Base-by-base conservation (phyloP, 2,888 invertebrate species). In the Blera fallax region DNA sequence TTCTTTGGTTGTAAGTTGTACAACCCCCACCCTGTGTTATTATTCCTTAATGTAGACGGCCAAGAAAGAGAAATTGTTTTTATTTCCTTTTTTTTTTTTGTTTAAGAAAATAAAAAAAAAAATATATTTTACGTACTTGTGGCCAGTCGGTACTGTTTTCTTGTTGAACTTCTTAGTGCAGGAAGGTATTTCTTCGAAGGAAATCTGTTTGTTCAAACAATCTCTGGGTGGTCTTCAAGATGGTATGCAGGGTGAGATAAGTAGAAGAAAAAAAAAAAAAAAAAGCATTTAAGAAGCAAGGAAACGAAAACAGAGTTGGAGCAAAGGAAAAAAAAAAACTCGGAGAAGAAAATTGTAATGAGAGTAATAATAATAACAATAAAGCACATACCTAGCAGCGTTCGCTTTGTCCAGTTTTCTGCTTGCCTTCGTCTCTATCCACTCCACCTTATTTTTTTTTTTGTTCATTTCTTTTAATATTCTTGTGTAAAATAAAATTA, bases 341-440 rank as follows among this genome's bases (percentile, higher is more conserved):
- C 27, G 37, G 56, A 50, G 8, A 67, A 27, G 16, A 56, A 56
- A 56, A 78, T 69, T 65, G 78, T 85, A 81, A 85, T 77, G 85
- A 81, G 81, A 72, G 67, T 67, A 81, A 81, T 81, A 72, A 76
- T 81, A 85, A 85, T 77, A 85, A 85, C 72, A 85, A 62, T 72
- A 81, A 72, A 64, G 76, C 62, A 67, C 56, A 70, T 64, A 84
- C 74, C 45, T 56, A 76, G 70, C 69, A 81, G 81, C 69, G 34
- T 52, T 85, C 50, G 32, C 62, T 77, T 72, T 85, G 81, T 81
- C 80, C 65, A 45, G 45, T 58, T 24, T 60, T 1, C 8, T 58
- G 21, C 40, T 40, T 48, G 27, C 11, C 21, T 69, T 43, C 29
- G 5, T 45, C 62, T 45, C 43, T 14, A 29, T 32, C 67, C 37